A percentile compares a stretch with the other conserved stretches of the same genome.
phyloP scores from a whole-genome alignment of 2,113 vertebrate genomes.

The Phodopus roborovskii region DNA sequence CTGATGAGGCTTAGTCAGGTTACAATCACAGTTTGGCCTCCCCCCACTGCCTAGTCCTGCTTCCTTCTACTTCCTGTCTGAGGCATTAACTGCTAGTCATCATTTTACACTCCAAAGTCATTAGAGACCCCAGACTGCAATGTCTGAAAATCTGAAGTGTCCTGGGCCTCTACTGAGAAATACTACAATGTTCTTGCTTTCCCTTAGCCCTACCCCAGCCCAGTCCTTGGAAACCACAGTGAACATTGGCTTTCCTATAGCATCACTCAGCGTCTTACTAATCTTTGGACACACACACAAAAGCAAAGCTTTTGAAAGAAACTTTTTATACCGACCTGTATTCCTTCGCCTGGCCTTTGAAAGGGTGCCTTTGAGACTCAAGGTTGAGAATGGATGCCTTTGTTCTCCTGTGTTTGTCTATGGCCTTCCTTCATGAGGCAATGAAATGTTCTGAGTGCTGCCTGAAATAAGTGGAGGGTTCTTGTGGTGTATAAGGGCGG shows the following conservation, averaged over 20 bases:
- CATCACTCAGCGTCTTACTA: background rate
- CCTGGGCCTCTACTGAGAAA: background rate
- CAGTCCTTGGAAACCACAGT: background rate
- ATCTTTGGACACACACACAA: conserved; percentile 34
- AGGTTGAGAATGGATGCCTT: conserved; percentile 47
- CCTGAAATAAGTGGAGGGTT: background rate
- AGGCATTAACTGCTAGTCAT: background rate
- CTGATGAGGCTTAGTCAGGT: background rate
- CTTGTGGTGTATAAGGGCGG: background rate
- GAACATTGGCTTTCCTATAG: background rate
- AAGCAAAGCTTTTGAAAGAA: conserved; percentile 63
- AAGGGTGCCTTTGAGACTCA: conserved; percentile 68
- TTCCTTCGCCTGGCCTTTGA: conserved; percentile 59
- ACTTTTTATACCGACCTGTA: conserved; percentile 44
- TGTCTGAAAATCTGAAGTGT: background rate
- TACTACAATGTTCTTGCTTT: background rate
- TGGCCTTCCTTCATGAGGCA: conserved; percentile 39
- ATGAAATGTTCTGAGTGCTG: background rate
- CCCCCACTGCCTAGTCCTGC: background rate
- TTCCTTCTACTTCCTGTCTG: background rate
- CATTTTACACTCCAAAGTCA: background rate
- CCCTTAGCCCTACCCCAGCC: background rate
- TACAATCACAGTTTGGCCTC: background rate
- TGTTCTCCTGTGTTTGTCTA: conserved; percentile 42
- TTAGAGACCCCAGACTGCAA: background rate